Evolutionary conservation across 92 coral and sea anemone genomes (phyloP), one percentile per base, ranked within the genome.

Genomic region (Metridium senile): DNA sequence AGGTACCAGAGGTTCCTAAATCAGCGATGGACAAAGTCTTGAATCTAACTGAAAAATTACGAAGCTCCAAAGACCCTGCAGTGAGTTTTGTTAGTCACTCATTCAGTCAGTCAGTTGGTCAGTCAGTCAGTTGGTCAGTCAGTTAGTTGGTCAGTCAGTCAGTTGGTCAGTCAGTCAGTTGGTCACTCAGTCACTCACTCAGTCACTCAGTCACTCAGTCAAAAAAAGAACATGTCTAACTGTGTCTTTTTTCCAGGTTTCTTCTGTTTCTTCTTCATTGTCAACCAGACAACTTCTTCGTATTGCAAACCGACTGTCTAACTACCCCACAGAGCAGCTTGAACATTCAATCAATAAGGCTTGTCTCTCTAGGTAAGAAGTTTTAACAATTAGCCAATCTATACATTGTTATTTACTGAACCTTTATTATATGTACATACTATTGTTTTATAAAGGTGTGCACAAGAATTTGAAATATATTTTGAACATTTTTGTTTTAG

Each of bases 241-340:
- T 9, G 10, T 32, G 19, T 28, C 28, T 33, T 10, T 47, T 11
- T 64, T 67, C 19, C 68, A 95, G 99, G 85, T 93, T 54, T 75
- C 92, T 1, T 95, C 99, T 56, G 89, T 95, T 54, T 92, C 97
- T 13, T 93, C 99, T 1, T 95, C 99, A 9, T 49, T 95, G 58
- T 89, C 97, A 25, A 95, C 97, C 2, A 84, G 99, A 54, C 99
- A 95, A 68, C 84, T 95, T 27, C 92, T 95, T 23, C 99, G 99
- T 26, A 90, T 95, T 62, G 97, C 99, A 9, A 85, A 85, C 49
- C 85, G 97, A 13, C 80, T 95, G 46, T 90, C 99, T 1, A 81
- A 82, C 61, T 86, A 89, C 31, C 99, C 96, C 23, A 62, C 82
- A 47, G 99, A 95, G 64, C 83, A 80, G 58, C 82, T 95, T 20